Evolutionary conservation across 2,113 vertebrate species (phyloP).

Genomic region (Conger conger): DNA sequence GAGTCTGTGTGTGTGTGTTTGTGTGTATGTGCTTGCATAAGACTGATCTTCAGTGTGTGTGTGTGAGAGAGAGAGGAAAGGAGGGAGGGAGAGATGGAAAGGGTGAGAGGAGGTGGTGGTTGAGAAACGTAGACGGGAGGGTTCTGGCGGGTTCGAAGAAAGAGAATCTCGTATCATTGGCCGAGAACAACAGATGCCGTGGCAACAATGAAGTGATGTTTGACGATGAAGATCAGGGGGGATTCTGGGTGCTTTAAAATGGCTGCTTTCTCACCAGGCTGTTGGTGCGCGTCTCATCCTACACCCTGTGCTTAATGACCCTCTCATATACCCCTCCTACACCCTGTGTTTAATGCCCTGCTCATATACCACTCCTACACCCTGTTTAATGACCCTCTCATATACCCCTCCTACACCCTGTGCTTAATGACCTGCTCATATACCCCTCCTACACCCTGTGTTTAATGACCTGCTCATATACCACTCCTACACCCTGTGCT

Average conservation of each 20-base stretch:
- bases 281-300: not conserved
- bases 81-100: not conserved
- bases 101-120: not conserved
- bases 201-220: constrained; percentile 24
- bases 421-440: no score
- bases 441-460: no score
- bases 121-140: not conserved
- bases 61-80: not conserved
- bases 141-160: not conserved
- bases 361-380: no score
- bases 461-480: no score
- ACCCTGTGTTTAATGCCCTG: no score
- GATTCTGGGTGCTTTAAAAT: constrained; percentile 37
- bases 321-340: no score
- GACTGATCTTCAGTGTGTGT: no score
- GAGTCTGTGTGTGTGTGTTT: no score
- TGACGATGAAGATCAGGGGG: not conserved
- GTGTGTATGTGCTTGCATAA: no score
- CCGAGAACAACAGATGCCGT: constrained; percentile 52
- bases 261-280: not conserved
- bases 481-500: no score
- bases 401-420: no score
- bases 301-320: not conserved
- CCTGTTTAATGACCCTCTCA: no score
- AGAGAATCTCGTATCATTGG: constrained; percentile 47